Conservation (phyloP, 1,140 invertebrate genomes). For the Drosophila sturtevanti region DNA sequence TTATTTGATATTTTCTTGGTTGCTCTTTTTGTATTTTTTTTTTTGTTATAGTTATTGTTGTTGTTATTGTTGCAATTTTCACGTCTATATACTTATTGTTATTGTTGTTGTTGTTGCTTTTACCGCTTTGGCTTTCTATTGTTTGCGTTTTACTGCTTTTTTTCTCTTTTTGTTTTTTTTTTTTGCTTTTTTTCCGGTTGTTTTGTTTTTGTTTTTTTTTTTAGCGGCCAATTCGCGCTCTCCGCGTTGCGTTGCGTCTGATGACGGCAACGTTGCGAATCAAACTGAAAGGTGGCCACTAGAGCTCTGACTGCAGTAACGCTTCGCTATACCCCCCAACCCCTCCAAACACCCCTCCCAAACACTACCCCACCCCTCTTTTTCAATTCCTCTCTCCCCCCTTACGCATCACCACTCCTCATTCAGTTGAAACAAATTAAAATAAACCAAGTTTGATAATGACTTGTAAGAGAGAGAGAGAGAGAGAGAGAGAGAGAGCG, state of each 20-base stretch:
- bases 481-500: background rate
- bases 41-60: too few species aligned
- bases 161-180: too few species aligned
- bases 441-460: slow-evolving; percentile 57
- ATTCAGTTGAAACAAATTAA: slow-evolving; percentile 42
- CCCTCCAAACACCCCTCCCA: background rate
- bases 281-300: slow-evolving; percentile 47
- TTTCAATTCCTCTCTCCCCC: slow-evolving; percentile 8
- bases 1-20: slow-evolving; percentile 1
- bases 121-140: too few species aligned
- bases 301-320: slow-evolving; percentile 25
- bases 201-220: slow-evolving; percentile 56
- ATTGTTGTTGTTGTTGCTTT: background rate
- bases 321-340: background rate
- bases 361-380: background rate
- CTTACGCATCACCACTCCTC: background rate
- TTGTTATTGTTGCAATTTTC: slow-evolving; percentile 36
- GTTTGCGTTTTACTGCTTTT: too few species aligned
- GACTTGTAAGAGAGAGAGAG: background rate
- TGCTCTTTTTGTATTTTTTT: too few species aligned
- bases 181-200: slow-evolving; percentile 1
- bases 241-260: slow-evolving; percentile 43
- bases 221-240: slow-evolving; percentile 21
- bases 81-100: slow-evolving; percentile 19
- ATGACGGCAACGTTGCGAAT: slow-evolving; percentile 52